Base-by-base conservation (phyloP, 2,888 invertebrate species). In the Chouioia cunea region DNA sequence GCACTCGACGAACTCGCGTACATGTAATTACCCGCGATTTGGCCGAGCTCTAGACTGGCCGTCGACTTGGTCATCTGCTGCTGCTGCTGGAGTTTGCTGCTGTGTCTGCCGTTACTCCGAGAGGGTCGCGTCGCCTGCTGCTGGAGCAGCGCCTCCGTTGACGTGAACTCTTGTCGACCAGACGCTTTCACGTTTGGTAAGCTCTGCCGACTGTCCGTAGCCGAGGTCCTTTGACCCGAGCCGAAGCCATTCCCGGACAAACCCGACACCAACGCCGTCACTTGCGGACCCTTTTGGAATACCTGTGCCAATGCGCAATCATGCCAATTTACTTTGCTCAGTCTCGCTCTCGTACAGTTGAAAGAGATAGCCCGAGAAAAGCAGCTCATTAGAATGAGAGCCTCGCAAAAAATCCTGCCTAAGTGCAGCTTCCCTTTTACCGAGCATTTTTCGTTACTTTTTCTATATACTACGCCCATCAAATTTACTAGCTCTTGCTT, bases 241-340 rank as follows among this genome's bases (percentile, higher is more conserved):
- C 90, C 90, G n/a, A n/a, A n/a, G n/a, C n/a, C n/a, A n/a, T n/a
- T n/a, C n/a, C n/a, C n/a, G 0, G 91, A 90, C 46, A 91, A 83
- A 79, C 89, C 90, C 1, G 90, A 90, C 0, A 93, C 91, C 20
- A 94, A 86, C 0, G 93, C 91, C 1, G 93, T 93, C 27, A 93
- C 92, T 80, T 93, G 93, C 43, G 93, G 92, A 0, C 93, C 94
- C 78, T 94, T 92, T 83, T 93, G 94, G 81, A 92, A 94, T 57
- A 93, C 91, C 80, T 90, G 86, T 65, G 89, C n/a, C n/a, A n/a
- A n/a, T n/a, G n/a, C n/a, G n/a, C n/a, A 6, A 65, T 23, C 18
- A 2, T 20, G 15, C 36, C n/a, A 23, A 10, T 50, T n/a, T 22
- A 36, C 18, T 14, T 15, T 12, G 64, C n/a, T n/a, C n/a, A n/a